Conservation (phyloP, 2,797 vertebrate species). For the Poecilia picta region DNA sequence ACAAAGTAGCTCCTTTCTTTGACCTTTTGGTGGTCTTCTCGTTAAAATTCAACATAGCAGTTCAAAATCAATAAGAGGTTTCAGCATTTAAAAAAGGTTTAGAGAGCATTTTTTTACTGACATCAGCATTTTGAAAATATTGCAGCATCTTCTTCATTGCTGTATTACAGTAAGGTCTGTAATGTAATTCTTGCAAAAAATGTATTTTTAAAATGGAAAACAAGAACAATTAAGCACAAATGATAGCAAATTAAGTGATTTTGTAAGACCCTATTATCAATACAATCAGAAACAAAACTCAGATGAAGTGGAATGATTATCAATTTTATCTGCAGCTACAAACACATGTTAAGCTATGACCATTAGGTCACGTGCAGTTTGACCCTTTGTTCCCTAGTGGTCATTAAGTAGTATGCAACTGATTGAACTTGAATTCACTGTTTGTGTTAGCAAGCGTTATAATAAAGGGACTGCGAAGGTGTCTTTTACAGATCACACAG, state of each 20-base stretch:
- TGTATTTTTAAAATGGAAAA: slow-evolving; percentile 29
- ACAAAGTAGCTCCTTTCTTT: slow-evolving; percentile 15
- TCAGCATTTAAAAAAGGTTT: slow-evolving; percentile 39
- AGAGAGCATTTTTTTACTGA: slow-evolving; percentile 25
- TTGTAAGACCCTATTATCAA: neutral
- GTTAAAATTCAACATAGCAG: slow-evolving; percentile 40
- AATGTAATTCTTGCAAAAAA: slow-evolving; percentile 23
- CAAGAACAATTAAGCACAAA: neutral
- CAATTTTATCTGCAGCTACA: slow-evolving; percentile 3
- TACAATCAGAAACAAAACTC: slow-evolving; percentile 7
- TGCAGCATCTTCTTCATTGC: slow-evolving; percentile 12
- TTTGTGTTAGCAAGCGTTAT: neutral
- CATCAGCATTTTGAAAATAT: slow-evolving; percentile 56
- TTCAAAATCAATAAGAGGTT: slow-evolving; percentile 52
- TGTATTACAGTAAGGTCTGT: slow-evolving; percentile 16
- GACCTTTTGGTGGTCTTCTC: slow-evolving; percentile 34
- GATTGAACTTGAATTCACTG: neutral
- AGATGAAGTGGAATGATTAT: slow-evolving; percentile 19
- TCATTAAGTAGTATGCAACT: neutral
- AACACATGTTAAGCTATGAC: neutral
- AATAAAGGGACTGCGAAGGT: neutral
- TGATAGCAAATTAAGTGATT: neutral
- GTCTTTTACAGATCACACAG: neutral
- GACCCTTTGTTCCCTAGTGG: slow-evolving; percentile 10
- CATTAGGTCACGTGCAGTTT: neutral